These are phyloP conservation scores for Chromis chromis DNA, from an alignment of 2,797 vertebrate species.

Conservation along the genomic window DNA sequence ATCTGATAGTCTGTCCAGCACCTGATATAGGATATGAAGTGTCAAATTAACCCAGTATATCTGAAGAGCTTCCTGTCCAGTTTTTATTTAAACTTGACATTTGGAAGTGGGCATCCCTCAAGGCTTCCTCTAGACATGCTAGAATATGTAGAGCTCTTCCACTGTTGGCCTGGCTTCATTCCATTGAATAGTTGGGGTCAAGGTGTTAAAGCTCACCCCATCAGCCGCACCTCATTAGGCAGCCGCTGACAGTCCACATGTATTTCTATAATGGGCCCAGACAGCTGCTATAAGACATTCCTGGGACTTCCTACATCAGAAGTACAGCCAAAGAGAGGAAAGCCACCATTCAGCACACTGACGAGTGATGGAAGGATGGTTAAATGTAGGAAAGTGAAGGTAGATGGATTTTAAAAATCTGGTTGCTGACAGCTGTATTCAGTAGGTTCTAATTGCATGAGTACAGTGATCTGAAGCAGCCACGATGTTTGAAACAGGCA, in stretches of 20 bases:
- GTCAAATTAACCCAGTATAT: not conserved
- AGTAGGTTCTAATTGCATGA: not conserved
- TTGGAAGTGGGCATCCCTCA: conserved; percentile 10
- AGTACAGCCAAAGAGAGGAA: conserved; percentile 5
- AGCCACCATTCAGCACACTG: not conserved
- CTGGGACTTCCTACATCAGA: conserved; percentile 33
- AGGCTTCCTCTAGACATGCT: conserved; percentile 21
- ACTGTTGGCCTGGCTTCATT: not conserved
- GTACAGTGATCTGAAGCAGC: not conserved
- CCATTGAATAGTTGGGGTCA: conserved; percentile 31
- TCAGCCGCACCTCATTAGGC: conserved; percentile 62
- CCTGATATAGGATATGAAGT: not conserved
- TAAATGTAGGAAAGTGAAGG: conserved; percentile 7
- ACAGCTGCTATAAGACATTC: conserved; percentile 60
- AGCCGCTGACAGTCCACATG: conserved; percentile 48
- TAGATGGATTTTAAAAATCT: not conserved
- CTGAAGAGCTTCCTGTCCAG: not conserved
- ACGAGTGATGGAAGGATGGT: not conserved
- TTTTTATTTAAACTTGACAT: conserved; percentile 25
- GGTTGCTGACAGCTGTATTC: not conserved
- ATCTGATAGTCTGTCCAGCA: no score
- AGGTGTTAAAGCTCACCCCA: conserved; percentile 46
- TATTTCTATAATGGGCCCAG: conserved; percentile 59
- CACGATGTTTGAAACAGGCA: no score
- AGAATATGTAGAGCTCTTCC: conserved; percentile 25